A percentile compares a stretch with the other conserved stretches of the same genome.
These are phyloP conservation scores for Rhodophaea formosa DNA, from an alignment of 2,888 invertebrate species.

Conservation along the genomic window DNA sequence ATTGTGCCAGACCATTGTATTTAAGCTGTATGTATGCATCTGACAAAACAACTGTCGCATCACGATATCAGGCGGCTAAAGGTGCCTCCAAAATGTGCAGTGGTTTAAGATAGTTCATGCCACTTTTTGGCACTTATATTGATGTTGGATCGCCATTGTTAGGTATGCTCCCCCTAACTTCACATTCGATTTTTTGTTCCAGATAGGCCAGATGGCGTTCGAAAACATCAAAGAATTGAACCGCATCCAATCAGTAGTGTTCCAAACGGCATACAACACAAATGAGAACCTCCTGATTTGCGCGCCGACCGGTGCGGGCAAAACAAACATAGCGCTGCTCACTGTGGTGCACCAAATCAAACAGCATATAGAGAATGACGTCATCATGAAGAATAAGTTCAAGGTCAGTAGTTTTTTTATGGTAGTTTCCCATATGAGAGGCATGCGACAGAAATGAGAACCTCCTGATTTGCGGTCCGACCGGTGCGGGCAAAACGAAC, in stretches of 20 bases:
- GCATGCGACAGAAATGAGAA: slow-evolving; percentile 99
- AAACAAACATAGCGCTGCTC: slow-evolving; percentile 98
- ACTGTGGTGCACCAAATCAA: slow-evolving; percentile 95
- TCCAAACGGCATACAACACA: slow-evolving; percentile 95
- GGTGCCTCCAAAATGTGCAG: too few relatives aligned
- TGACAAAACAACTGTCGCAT: too few relatives aligned
- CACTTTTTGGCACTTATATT: too few relatives aligned
- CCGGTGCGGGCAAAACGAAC: slow-evolving; percentile 99
- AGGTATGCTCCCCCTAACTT: too few relatives aligned
- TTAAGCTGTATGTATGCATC: too few relatives aligned
- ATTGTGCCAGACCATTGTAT: too few relatives aligned
- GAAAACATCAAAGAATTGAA: slow-evolving; percentile 93
- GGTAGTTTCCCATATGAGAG: slow-evolving; percentile 94
- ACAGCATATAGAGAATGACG: slow-evolving; percentile 89
- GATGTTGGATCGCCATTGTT: too few relatives aligned
- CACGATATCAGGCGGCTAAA: too few relatives aligned
- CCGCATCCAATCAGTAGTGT: slow-evolving; percentile 97
- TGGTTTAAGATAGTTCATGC: too few relatives aligned
- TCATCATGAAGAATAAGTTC: slow-evolving; percentile 94
- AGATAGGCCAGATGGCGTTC: slow-evolving; percentile 95
- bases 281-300: slow-evolving; percentile 98
- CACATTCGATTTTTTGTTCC: slow-evolving; percentile 45
- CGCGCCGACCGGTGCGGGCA: slow-evolving; percentile 99
- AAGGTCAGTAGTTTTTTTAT: too few relatives aligned
- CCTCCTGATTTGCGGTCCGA: slow-evolving; percentile 98